phyloP scores from a whole-genome alignment of 2,888 invertebrate species.

The Nymphalis polychloros region DNA sequence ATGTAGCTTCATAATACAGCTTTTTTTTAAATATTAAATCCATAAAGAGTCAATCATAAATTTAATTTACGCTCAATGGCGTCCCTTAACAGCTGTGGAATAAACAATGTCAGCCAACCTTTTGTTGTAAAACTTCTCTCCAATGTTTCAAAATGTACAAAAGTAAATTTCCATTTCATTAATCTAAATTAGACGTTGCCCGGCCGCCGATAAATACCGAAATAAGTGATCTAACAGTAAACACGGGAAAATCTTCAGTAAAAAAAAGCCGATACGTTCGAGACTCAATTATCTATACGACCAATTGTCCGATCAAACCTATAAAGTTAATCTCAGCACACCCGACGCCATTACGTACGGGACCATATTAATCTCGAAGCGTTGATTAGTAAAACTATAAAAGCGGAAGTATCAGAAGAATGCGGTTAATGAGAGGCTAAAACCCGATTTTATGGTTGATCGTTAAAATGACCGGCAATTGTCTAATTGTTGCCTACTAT shows the following conservation, averaged over 20 bases:
- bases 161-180: constrained; percentile 24
- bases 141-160: constrained; percentile 12
- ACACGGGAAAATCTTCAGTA: constrained; percentile 48
- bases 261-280: constrained; percentile 58
- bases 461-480: constrained; percentile 80
- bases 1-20: too few species aligned
- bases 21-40: too few species aligned
- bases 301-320: constrained; percentile 75
- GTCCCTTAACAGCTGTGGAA: too few species aligned
- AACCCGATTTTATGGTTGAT: constrained; percentile 78
- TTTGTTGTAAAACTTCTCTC: too few species aligned
- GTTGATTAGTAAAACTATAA: constrained; percentile 82
- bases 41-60: too few species aligned
- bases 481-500: constrained; percentile 79
- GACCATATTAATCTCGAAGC: constrained; percentile 77
- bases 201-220: constrained; percentile 20
- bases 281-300: constrained; percentile 80
- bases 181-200: constrained; percentile 33
- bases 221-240: constrained; percentile 66
- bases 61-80: too few species aligned
- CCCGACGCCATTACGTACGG: constrained; percentile 74
- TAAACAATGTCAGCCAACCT: too few species aligned
- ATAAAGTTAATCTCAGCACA: constrained; percentile 77
- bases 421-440: constrained; percentile 80
- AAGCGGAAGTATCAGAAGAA: constrained; percentile 81